Evolutionary conservation across 2,888 invertebrate genomes (phyloP).

Genomic region (Synergus itoensis): DNA sequence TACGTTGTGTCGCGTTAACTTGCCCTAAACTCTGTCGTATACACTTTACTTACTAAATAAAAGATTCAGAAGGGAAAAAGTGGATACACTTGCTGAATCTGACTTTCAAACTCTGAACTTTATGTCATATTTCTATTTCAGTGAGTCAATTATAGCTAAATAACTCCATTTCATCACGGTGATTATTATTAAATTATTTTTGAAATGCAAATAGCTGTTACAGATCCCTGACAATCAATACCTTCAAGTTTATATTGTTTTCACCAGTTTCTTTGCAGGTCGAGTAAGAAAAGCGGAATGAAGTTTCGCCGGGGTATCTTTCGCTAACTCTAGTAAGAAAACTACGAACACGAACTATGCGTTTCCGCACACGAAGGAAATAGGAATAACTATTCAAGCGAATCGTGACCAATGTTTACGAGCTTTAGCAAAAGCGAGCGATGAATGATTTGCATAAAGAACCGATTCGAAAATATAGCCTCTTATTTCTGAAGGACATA

Average conservation of each 20-base stretch:
- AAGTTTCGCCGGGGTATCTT: neutral
- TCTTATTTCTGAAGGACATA: constrained; percentile 7
- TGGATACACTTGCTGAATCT: neutral
- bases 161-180: too few species aligned
- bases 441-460: constrained; percentile 49
- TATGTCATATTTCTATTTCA: too few species aligned
- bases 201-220: too few species aligned
- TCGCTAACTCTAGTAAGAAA: constrained; percentile 10
- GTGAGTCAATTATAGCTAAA: too few species aligned
- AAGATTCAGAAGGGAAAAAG: neutral
- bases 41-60: constrained; percentile 27
- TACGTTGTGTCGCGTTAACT: constrained; percentile 72
- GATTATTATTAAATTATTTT: too few species aligned
- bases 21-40: constrained; percentile 70
- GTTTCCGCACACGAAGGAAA: constrained; percentile 55
- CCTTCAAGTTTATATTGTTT: constrained; percentile 2
- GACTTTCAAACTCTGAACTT: neutral
- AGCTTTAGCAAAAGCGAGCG: constrained; percentile 42
- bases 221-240: neutral
- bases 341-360: neutral
- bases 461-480: constrained; percentile 44
- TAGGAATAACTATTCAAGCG: constrained; percentile 59
- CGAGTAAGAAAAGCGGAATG: neutral
- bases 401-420: constrained; percentile 62
- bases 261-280: constrained; percentile 17